Evolutionary conservation across 1,140 invertebrate species (phyloP).

Genomic region (Streblospio benedicti): DNA sequence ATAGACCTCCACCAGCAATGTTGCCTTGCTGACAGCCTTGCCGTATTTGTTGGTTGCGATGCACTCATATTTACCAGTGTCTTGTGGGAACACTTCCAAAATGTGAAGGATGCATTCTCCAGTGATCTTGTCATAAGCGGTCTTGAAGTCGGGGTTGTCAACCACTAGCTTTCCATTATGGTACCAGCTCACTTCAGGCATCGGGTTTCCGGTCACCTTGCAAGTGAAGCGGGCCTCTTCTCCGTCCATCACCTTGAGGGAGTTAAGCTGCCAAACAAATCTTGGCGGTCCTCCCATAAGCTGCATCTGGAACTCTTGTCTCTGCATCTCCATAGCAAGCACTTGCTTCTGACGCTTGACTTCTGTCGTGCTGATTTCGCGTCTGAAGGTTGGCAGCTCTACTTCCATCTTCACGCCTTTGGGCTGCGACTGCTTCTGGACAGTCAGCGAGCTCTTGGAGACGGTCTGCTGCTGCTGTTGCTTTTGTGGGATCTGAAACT

Average conservation of each 20-base stretch:
- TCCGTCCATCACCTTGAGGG: constrained; percentile 81
- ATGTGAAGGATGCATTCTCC: constrained; percentile 29
- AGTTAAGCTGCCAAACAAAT: constrained; percentile 62
- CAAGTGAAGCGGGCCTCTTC: constrained; percentile 65
- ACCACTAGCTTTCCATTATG: constrained; percentile 67
- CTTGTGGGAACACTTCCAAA: constrained; percentile 51
- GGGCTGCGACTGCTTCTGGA: constrained; percentile 9
- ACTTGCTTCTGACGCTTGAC: constrained; percentile 5
- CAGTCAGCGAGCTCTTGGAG: not conserved
- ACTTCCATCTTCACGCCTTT: constrained; percentile 14
- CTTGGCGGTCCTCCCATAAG: constrained; percentile 58
- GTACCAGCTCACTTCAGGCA: constrained; percentile 64
- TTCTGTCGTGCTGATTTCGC: not conserved
- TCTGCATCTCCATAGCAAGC: constrained; percentile 14
- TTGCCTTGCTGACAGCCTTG: constrained; percentile 54
- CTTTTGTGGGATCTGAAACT: constrained; percentile 12
- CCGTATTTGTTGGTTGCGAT: constrained; percentile 81
- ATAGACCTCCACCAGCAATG: constrained; percentile 54
- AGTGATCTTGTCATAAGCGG: constrained; percentile 9
- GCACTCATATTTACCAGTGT: constrained; percentile 86
- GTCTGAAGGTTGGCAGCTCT: constrained; percentile 9
- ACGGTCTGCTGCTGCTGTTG: not conserved
- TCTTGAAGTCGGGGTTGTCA: constrained; percentile 18
- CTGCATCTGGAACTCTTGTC: constrained; percentile 11
- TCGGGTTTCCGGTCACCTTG: constrained; percentile 21